Percentiles rank a stretch among this genome's conserved stretches.
Evolutionary conservation across 2,113 vertebrate species (phyloP).

Genomic region (Corythoichthys intestinalis): DNA sequence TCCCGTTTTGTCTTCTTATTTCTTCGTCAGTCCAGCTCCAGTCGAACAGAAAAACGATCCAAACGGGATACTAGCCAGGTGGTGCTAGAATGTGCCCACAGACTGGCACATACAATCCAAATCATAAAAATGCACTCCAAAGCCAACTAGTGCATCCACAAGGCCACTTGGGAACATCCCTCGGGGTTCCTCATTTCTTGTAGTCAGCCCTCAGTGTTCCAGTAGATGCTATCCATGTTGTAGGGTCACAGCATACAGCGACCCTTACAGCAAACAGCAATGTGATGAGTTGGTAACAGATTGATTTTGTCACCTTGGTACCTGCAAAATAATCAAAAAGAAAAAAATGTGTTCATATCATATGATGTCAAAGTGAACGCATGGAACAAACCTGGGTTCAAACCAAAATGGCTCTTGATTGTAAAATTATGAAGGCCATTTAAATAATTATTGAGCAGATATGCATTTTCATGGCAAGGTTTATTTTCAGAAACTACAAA

Average conservation of each 20-base stretch:
- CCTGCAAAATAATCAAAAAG: conserved; percentile 51
- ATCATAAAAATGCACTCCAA: conserved; percentile 57
- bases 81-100: conserved; percentile 48
- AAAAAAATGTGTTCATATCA: conserved; percentile 23
- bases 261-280: conserved; percentile 12
- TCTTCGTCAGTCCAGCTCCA: conserved; percentile 35
- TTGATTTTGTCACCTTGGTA: conserved; percentile 32
- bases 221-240: conserved; percentile 61
- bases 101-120: conserved; percentile 51
- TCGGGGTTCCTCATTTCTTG: conserved; percentile 64
- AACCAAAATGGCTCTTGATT: not conserved
- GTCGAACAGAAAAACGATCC: conserved; percentile 58
- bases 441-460: not conserved
- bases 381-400: not conserved
- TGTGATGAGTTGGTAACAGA: not conserved
- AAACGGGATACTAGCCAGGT: conserved; percentile 58
- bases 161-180: conserved; percentile 61
- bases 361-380: not conserved
- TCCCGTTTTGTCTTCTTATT: conserved; percentile 34
- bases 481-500: not conserved
- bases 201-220: conserved; percentile 65
- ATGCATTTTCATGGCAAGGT: not conserved
- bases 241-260: conserved; percentile 31
- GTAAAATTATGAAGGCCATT: not conserved
- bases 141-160: conserved; percentile 70